A percentile compares a stretch with the other conserved stretches of the same genome.
phyloP scores from a whole-genome alignment of 2,797 vertebrate genomes.

The Tangara arthus region DNA sequence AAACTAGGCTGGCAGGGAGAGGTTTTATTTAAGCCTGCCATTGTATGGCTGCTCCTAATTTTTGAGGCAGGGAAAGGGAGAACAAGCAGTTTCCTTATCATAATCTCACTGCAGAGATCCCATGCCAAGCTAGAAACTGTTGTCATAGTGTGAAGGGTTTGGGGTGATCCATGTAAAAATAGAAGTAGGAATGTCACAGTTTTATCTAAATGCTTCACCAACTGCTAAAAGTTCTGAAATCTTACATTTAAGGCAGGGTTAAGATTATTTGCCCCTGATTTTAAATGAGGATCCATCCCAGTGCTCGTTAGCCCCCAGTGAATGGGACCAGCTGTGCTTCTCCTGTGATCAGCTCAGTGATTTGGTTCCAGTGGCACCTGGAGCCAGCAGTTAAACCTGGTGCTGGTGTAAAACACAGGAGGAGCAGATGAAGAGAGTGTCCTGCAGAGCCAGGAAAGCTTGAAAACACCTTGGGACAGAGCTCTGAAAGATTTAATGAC shows the following conservation, averaged over 20 bases:
- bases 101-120: background rate
- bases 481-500: background rate
- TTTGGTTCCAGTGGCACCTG: background rate
- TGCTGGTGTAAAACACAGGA: fast-evolving
- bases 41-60: background rate
- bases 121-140: background rate
- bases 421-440: background rate
- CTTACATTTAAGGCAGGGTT: background rate
- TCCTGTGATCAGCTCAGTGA: background rate
- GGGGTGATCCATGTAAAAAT: background rate
- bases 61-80: background rate
- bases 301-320: background rate
- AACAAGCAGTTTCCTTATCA: background rate
- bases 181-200: background rate
- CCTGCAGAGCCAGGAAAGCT: background rate
- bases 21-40: background rate
- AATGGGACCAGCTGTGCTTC: background rate
- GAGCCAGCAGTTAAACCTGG: background rate
- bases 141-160: background rate
- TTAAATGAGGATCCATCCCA: background rate
- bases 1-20: background rate
- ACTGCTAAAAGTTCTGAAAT: background rate
- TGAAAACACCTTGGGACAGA: background rate
- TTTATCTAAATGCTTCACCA: background rate
- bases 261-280: background rate